These are phyloP conservation scores for Ailuropoda melanoleuca DNA, from an alignment of 2,113 vertebrate species.

Conservation along the genomic window DNA sequence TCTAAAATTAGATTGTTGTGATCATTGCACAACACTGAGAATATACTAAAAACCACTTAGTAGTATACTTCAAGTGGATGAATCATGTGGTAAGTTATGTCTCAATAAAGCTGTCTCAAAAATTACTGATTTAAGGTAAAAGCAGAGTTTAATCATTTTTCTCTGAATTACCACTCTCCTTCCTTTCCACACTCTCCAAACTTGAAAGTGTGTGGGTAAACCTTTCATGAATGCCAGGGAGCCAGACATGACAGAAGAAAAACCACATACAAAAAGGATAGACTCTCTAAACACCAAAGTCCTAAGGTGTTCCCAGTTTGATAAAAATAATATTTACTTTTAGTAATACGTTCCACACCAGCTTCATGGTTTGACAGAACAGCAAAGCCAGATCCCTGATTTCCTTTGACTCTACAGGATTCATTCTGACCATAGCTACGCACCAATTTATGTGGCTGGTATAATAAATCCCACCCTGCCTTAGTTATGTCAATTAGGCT, in stretches of 20 bases:
- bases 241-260: background rate
- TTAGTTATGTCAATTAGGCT: background rate
- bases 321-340: constrained; percentile 47
- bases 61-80: background rate
- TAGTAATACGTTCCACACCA: background rate
- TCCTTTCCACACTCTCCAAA: background rate
- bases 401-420: background rate
- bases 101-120: background rate
- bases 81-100: background rate
- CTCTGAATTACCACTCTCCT: background rate
- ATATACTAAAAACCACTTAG: background rate
- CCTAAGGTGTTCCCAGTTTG: background rate
- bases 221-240: background rate
- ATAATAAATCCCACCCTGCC: background rate
- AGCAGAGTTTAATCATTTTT: background rate
- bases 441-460: background rate
- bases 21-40: background rate
- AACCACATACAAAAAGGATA: background rate
- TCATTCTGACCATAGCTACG: background rate
- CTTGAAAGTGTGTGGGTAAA: background rate
- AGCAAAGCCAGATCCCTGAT: background rate
- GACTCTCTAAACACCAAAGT: background rate
- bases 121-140: background rate
- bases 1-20: background rate
- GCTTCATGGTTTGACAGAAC: background rate